A percentile compares a stretch with the other conserved stretches of the same genome.
Conservation (phyloP, 1,140 invertebrate genomes). For the Ganaspis sp. region DNA sequence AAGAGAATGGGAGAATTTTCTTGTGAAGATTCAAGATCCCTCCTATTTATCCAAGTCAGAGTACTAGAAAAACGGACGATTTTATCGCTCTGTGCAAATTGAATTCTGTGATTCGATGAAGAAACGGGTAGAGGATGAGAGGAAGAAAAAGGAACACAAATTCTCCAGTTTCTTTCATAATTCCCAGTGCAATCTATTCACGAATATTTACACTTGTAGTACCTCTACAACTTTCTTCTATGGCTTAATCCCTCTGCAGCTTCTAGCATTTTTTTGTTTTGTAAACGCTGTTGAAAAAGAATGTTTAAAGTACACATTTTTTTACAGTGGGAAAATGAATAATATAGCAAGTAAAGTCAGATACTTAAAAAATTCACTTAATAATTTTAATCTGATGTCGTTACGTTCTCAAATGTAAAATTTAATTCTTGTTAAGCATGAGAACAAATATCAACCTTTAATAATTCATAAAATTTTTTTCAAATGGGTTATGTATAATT, state of each 20-base stretch:
- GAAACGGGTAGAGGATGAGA: constrained; percentile 34
- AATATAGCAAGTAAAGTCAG: too few relatives aligned
- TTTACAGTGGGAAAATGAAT: too few relatives aligned
- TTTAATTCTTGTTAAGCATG: too few relatives aligned
- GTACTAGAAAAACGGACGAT: constrained; percentile 62
- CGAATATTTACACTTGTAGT: constrained; percentile 53
- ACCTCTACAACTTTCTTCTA: constrained; percentile 44
- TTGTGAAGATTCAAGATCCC: constrained; percentile 18
- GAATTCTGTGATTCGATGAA: constrained; percentile 57
- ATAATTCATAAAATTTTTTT: too few relatives aligned
- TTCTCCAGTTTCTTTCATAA: constrained; percentile 25
- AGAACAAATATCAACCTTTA: too few relatives aligned
- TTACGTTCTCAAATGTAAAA: too few relatives aligned
- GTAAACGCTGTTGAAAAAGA: too few relatives aligned
- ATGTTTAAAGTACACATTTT: too few relatives aligned
- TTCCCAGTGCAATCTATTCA: constrained; percentile 36
- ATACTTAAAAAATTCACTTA: too few relatives aligned
- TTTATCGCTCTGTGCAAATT: constrained; percentile 65
- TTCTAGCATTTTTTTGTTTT: too few relatives aligned
- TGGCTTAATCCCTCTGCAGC: neutral
- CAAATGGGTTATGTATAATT: too few relatives aligned
- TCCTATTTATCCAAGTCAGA: constrained; percentile 52
- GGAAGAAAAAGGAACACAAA: constrained; percentile 31
- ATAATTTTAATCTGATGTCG: too few relatives aligned
- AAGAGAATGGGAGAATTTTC: constrained; percentile 29